Evolutionary conservation across 2,888 invertebrate species (phyloP).

Genomic region (Nemurella pictetii): DNA sequence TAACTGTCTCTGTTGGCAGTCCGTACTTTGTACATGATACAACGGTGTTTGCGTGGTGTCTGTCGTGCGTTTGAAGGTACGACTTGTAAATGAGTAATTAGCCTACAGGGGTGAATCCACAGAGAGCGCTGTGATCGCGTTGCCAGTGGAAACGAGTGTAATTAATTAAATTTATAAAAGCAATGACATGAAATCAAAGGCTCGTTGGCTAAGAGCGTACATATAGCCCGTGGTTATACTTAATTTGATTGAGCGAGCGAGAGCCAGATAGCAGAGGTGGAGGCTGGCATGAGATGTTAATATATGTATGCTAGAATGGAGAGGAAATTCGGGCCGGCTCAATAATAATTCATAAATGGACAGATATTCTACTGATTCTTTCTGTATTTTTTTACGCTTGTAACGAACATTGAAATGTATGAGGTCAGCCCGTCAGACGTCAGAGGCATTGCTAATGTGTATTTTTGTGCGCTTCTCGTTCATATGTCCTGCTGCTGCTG

Average conservation of each 20-base stretch:
- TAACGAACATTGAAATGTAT: neutral
- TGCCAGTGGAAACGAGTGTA: neutral
- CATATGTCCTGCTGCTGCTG: no score
- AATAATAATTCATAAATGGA: neutral
- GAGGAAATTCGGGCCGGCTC: neutral
- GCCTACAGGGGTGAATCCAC: neutral
- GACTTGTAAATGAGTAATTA: neutral
- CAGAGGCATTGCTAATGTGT: neutral
- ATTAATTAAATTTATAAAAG: conserved; percentile 19
- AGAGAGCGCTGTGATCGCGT: neutral
- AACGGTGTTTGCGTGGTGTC: neutral
- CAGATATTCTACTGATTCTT: neutral
- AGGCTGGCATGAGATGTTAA: neutral
- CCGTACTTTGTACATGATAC: neutral
- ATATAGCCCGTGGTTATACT: conserved; percentile 5
- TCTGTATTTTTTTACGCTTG: neutral
- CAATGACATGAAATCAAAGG: conserved; percentile 17
- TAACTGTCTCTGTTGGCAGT: neutral
- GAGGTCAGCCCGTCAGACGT: neutral
- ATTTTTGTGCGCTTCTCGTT: neutral
- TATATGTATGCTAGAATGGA: neutral
- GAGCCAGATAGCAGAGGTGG: neutral
- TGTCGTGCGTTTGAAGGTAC: neutral
- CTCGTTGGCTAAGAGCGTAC: neutral
- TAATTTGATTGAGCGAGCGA: conserved; percentile 7